These are phyloP conservation scores for Artibeus lituratus DNA, from an alignment of 2,797 vertebrate species.

Conservation along the genomic window DNA sequence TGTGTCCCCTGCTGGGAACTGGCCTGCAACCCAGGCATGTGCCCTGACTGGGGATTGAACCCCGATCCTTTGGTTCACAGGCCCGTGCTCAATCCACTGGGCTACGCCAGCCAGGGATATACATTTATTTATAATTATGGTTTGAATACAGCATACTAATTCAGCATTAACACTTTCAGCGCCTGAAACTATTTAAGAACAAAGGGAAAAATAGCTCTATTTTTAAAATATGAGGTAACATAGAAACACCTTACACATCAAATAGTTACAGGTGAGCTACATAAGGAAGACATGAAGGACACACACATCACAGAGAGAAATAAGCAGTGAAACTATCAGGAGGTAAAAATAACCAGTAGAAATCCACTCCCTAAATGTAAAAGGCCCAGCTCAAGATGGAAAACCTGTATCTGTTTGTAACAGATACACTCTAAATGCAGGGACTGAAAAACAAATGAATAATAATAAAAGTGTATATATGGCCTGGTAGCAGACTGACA, in stretches of 20 bases:
- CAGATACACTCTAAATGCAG: background rate
- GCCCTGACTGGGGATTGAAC: too few species aligned
- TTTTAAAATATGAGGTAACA: background rate
- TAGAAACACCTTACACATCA: background rate
- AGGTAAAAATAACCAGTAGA: fast-evolving
- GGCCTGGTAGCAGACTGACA: background rate
- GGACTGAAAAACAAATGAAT: background rate
- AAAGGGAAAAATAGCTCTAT: background rate
- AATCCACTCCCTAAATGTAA: background rate
- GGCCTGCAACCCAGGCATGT: too few species aligned
- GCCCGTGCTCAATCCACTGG: too few species aligned
- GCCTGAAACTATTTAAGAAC: background rate
- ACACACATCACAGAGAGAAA: background rate
- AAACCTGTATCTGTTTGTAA: background rate
- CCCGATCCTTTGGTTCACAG: too few species aligned
- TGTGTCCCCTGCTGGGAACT: too few species aligned
- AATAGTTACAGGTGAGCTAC: background rate
- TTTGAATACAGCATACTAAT: background rate
- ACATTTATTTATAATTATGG: background rate
- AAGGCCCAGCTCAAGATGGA: fast-evolving
- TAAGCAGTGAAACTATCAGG: background rate
- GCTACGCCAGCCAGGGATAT: too few species aligned
- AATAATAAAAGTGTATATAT: background rate
- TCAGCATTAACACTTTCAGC: background rate
- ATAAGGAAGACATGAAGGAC: background rate